A percentile compares a stretch with the other conserved stretches of the same genome.
These are phyloP conservation scores for Mola mola DNA, from an alignment of 2,113 vertebrate species.

Conservation along the genomic window DNA sequence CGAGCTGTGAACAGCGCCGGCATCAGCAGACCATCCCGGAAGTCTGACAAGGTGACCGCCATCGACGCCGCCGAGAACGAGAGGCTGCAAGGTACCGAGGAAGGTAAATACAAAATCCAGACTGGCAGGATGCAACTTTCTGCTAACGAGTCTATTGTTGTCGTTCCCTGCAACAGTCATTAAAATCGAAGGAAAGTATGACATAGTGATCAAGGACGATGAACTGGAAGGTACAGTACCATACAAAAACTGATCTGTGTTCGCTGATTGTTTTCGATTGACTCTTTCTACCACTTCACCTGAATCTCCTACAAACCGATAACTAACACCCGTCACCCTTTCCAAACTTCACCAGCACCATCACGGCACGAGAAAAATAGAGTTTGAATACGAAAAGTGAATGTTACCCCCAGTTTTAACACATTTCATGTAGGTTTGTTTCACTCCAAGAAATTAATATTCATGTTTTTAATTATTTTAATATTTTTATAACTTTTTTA, in stretches of 20 bases:
- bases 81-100: slow-evolving; percentile 85
- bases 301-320: slow-evolving; percentile 10
- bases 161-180: slow-evolving; percentile 83
- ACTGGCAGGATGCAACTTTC: accelerated
- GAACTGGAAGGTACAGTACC: slow-evolving; percentile 89
- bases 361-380: too few relatives aligned
- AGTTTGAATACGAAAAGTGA: too few relatives aligned
- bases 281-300: too few relatives aligned
- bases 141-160: slow-evolving; percentile 31
- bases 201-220: slow-evolving; percentile 87
- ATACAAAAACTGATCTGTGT: not conserved
- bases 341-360: not conserved
- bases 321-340: slow-evolving; percentile 19
- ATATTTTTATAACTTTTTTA: too few relatives aligned
- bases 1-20: slow-evolving; percentile 92
- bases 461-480: too few relatives aligned
- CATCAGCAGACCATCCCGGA: slow-evolving; percentile 90
- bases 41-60: slow-evolving; percentile 86
- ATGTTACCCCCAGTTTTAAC: too few relatives aligned
- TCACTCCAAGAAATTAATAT: too few relatives aligned
- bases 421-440: too few relatives aligned
- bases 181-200: slow-evolving; percentile 85
- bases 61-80: slow-evolving; percentile 85
- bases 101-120: slow-evolving; percentile 66
- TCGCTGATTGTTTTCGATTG: too few relatives aligned